These are phyloP conservation scores for Lagopus muta DNA, from an alignment of 2,113 vertebrate genomes.

Conservation along the genomic window DNA sequence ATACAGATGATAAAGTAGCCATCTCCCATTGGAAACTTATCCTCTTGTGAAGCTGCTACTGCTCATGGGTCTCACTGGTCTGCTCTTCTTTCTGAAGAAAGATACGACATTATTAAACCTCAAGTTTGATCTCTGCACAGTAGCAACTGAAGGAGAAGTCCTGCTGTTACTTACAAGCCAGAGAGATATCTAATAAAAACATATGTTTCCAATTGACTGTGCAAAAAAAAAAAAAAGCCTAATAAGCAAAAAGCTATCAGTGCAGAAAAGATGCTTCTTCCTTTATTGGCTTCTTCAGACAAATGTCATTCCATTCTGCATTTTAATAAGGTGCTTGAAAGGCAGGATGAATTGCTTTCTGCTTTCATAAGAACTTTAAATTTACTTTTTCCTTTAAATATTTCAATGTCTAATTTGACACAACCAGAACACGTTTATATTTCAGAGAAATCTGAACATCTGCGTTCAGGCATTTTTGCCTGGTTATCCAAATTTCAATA, in stretches of 20 bases:
- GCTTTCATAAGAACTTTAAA: background rate
- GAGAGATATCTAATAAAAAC: background rate
- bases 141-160: background rate
- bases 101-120: background rate
- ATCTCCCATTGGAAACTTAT: background rate
- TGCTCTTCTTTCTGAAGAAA: background rate
- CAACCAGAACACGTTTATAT: background rate
- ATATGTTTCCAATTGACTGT: background rate
- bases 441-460: background rate
- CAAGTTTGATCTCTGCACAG: background rate
- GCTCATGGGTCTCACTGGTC: background rate
- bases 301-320: background rate
- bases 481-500: background rate
- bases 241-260: background rate
- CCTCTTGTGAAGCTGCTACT: background rate
- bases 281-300: rapidly evolving
- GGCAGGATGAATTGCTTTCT: background rate
- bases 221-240: background rate
- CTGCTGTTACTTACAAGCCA: background rate
- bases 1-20: background rate
- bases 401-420: background rate
- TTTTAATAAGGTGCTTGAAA: background rate
- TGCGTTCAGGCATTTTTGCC: background rate
- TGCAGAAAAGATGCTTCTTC: background rate
- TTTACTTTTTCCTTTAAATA: too few species aligned